Conservation (phyloP, 2,797 vertebrate genomes). For the Acanthurus leucopareius region DNA sequence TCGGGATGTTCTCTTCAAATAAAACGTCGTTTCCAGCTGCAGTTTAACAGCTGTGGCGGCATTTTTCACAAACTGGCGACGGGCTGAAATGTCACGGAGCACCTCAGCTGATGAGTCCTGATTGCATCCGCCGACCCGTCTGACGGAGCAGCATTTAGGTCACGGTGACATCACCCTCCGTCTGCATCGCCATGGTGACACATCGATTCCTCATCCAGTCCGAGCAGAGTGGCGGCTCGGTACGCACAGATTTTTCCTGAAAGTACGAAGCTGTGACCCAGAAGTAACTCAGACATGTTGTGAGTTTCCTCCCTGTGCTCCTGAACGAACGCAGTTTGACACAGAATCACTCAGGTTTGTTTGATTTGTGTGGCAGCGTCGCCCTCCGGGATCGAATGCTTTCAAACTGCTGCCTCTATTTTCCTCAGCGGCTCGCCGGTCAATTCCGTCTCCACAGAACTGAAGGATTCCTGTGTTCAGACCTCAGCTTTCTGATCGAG, state of each 20-base stretch:
- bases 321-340: not conserved
- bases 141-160: not conserved
- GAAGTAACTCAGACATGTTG: not conserved
- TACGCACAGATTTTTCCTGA: not conserved
- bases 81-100: conserved; percentile 31
- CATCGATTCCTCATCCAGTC: not conserved
- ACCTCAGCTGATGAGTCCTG: conserved; percentile 41
- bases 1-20: conserved; percentile 6
- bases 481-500: too few species aligned
- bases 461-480: not conserved
- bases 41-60: not conserved
- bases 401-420: not conserved
- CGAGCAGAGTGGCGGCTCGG: not conserved
- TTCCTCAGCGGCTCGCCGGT: not conserved
- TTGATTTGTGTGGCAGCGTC: not conserved
- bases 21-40: conserved; percentile 8
- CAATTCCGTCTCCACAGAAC: not conserved
- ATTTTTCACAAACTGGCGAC: not conserved
- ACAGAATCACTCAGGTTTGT: not conserved
- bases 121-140: conserved; percentile 20
- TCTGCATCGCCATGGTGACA: conserved; percentile 36
- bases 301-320: not conserved
- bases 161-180: conserved; percentile 30
- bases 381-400: not conserved
- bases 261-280: not conserved